Percentiles rank a stretch among this genome's conserved stretches.
phyloP scores from a whole-genome alignment of 2,888 invertebrate genomes.

The Dendrolimus pini region DNA sequence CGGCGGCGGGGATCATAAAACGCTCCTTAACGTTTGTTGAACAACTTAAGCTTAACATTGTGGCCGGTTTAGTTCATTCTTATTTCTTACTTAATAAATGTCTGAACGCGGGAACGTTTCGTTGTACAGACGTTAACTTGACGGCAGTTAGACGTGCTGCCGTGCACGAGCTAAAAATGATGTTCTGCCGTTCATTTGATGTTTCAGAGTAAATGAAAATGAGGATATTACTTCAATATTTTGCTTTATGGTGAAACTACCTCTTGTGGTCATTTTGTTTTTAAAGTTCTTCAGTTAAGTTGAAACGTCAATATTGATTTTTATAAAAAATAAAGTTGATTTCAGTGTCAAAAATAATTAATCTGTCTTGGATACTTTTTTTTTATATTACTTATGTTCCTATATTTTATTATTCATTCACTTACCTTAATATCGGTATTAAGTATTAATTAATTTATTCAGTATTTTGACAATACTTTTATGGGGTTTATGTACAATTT shows the following conservation, averaged over 20 bases:
- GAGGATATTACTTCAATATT: background rate
- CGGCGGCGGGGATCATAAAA: slow-evolving; percentile 18
- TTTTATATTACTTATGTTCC: too few relatives aligned
- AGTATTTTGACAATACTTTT: too few relatives aligned
- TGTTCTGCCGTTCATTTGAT: slow-evolving; percentile 27
- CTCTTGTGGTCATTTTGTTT: too few relatives aligned
- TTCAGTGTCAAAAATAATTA: too few relatives aligned
- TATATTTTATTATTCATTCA: too few relatives aligned
- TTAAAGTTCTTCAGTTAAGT: too few relatives aligned
- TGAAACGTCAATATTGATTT: too few relatives aligned
- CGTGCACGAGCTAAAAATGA: slow-evolving; percentile 45
- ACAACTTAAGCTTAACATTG: slow-evolving; percentile 23
- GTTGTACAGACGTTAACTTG: slow-evolving; percentile 52
- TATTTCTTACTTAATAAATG: slow-evolving; percentile 60
- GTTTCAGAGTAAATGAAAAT: slow-evolving; percentile 19
- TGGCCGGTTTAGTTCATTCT: slow-evolving; percentile 28
- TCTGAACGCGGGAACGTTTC: slow-evolving; percentile 28
- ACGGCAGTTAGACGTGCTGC: slow-evolving; percentile 38
- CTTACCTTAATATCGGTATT: too few relatives aligned
- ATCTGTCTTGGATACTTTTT: too few relatives aligned
- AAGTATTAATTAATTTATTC: too few relatives aligned
- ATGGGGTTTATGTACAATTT: too few relatives aligned
- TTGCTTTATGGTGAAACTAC: background rate
- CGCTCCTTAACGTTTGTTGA: slow-evolving; percentile 28
- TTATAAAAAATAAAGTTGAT: too few relatives aligned